Base-by-base conservation (phyloP, 2,797 vertebrate genomes). In the Chiroxiphia lanceolata region DNA sequence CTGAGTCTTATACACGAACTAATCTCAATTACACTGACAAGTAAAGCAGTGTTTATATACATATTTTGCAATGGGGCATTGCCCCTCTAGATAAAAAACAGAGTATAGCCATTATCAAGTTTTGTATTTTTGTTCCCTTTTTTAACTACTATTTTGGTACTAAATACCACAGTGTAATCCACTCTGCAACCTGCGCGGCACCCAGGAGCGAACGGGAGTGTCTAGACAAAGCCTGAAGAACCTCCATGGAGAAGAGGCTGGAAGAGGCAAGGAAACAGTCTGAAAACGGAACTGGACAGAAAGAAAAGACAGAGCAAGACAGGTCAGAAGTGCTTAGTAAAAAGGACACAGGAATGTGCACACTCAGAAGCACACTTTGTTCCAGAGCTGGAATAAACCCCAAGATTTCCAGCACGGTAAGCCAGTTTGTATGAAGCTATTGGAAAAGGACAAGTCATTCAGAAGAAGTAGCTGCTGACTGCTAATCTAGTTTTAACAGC, bases 301-400 rank as follows among this genome's bases (percentile, higher is more conserved):
- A 77, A 72, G 15, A 48, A 83, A 53, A 74, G 36, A 47, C 13
- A 87, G 25, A 59, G n/a, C 63, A 87, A n/a, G 44, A 59, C 27
- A 54, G 13, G 27, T 47, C 64, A 85, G n/a, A 63, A 89, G 44
- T 7, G 31, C 17, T 67, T n/a, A 40, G 47, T 59, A 67, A 84
- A 84, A 89, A 57, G 19, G 16, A 36, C 34, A 20, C 10, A 71
- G 22, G 31, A 40, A 67, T 0, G 0, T 12, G 42, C 1, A 2
- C 20, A 68, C 12, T 31, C 21, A 82, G 26, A 53, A 79, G 45
- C 18, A 78, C 36, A 11, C 26, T 57, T 81, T 38, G 4, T 38
- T 90, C 63, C 72, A 79, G 26, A 87, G 57, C 10, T 82, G 45
- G 50, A 84, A 90, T 17, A 63, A 79, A 87, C 38, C 18, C 31